These are phyloP conservation scores for Acanthosoma haemorrhoidale DNA, from an alignment of 2,888 invertebrate genomes.

Conservation along the genomic window DNA sequence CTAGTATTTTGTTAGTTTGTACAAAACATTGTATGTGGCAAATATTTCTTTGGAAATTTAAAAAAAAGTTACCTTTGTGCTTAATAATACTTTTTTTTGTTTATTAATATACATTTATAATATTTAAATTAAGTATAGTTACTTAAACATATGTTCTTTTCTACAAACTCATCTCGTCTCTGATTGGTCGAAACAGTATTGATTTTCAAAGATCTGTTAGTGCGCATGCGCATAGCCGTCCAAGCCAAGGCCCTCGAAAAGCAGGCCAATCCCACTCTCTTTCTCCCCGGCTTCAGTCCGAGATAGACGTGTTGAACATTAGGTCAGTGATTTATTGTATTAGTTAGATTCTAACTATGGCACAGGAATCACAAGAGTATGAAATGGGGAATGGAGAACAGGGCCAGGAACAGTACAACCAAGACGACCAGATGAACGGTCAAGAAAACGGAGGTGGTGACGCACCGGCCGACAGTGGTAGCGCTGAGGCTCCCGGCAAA, in stretches of 20 bases:
- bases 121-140: too few relatives aligned
- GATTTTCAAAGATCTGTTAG: neutral
- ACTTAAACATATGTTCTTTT: too few relatives aligned
- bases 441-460: slow-evolving; percentile 61
- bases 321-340: neutral
- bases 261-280: slow-evolving; percentile 2
- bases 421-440: slow-evolving; percentile 52
- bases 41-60: too few relatives aligned
- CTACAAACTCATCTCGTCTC: neutral
- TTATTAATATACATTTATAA: too few relatives aligned
- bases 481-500: slow-evolving; percentile 68
- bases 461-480: slow-evolving; percentile 61
- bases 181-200: slow-evolving; percentile 23
- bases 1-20: too few relatives aligned
- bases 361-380: slow-evolving; percentile 25
- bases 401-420: slow-evolving; percentile 56
- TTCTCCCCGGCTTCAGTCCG: slow-evolving; percentile 8
- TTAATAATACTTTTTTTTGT: too few relatives aligned
- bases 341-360: slow-evolving; percentile 6
- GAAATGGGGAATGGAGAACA: slow-evolving; percentile 38
- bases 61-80: too few relatives aligned
- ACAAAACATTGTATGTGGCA: too few relatives aligned
- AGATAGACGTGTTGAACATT: neutral
- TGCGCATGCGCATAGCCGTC: slow-evolving; percentile 4
- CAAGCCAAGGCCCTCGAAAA: neutral